phyloP scores from a whole-genome alignment of 2,113 vertebrate genomes.

The Sardina pilchardus region DNA sequence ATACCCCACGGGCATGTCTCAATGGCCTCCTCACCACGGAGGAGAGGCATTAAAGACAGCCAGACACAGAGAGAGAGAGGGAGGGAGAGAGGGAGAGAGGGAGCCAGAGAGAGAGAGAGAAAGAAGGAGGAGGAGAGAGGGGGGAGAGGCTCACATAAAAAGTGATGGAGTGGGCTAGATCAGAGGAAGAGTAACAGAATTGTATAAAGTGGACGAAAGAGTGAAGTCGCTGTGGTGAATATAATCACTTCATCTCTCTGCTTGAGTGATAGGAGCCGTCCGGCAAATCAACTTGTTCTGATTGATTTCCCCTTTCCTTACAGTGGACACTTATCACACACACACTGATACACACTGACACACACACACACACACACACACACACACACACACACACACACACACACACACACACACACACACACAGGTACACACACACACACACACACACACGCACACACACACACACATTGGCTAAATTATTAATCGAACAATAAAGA shows the following conservation, averaged over 20 bases:
- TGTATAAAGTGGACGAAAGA: background rate
- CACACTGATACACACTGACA: background rate
- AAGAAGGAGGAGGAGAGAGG: background rate
- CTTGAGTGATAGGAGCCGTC: background rate
- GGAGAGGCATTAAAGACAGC: background rate
- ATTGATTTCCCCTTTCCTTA: background rate
- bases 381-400: background rate
- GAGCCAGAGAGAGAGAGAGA: background rate
- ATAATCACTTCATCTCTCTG: background rate
- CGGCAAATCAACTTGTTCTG: background rate
- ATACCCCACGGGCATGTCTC: conserved; percentile 41
- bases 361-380: conserved; percentile 5
- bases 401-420: conserved; percentile 2
- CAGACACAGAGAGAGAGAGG: background rate
- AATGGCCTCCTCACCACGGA: conserved; percentile 42
- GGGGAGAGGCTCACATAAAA: background rate
- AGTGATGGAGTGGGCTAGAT: background rate
- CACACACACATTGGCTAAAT: background rate
- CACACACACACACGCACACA: background rate
- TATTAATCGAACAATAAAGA: too few species aligned
- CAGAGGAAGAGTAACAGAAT: background rate
- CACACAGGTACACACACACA: background rate
- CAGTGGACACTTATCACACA: background rate
- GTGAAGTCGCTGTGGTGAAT: background rate
- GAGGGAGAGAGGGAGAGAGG: background rate